Percentiles rank a stretch among this genome's conserved stretches.
phyloP scores from a whole-genome alignment of 2,888 invertebrate genomes.

The Anodontia alba region DNA sequence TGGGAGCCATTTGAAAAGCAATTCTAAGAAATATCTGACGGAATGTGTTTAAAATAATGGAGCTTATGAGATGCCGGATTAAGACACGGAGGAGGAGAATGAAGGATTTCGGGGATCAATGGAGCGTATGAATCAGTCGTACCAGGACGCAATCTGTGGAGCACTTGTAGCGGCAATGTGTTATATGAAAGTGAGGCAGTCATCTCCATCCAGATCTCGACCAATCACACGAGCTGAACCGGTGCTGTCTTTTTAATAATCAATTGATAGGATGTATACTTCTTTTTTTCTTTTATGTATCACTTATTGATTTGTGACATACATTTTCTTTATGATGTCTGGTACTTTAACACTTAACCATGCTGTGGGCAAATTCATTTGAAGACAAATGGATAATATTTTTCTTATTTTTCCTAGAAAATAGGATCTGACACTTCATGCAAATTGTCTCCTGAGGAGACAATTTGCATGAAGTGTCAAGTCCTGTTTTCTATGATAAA shows the following conservation, averaged over 20 bases:
- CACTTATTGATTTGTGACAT: background rate
- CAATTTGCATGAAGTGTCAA: no score
- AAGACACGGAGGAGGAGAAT: slow-evolving; percentile 6
- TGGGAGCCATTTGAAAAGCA: background rate
- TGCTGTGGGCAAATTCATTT: no score
- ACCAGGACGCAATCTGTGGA: slow-evolving; percentile 79
- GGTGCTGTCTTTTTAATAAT: slow-evolving; percentile 56
- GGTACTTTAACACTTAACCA: background rate
- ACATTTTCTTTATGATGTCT: background rate
- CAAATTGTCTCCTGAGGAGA: no score
- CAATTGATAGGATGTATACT: background rate
- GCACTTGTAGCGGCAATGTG: slow-evolving; percentile 78
- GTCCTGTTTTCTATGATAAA: no score
- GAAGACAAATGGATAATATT: no score
- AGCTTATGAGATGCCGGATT: background rate
- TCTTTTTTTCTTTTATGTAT: no score
- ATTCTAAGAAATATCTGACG: slow-evolving; percentile 8
- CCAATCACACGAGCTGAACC: slow-evolving; percentile 71
- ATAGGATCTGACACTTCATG: no score
- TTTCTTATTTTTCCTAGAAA: no score
- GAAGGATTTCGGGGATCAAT: slow-evolving; percentile 28
- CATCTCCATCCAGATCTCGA: slow-evolving; percentile 27
- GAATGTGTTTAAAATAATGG: slow-evolving; percentile 13
- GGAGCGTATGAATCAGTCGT: slow-evolving; percentile 66
- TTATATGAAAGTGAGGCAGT: slow-evolving; percentile 71